phyloP scores from a whole-genome alignment of 2,113 vertebrate species.

The Nerophis ophidion region DNA sequence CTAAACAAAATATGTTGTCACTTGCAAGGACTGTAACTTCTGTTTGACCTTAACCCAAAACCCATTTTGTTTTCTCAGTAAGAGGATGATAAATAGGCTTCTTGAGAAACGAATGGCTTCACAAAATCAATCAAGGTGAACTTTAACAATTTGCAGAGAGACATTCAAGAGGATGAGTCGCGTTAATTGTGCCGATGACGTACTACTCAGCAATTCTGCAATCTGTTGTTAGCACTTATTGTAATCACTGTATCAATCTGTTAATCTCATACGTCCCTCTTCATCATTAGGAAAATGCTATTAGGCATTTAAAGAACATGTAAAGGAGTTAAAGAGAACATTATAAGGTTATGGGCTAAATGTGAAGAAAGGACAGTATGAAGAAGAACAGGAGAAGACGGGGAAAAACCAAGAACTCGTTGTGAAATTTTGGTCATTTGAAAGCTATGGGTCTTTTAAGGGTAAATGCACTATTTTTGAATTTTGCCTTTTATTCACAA shows the following conservation, averaged over 20 bases:
- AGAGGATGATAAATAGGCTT: slow-evolving; percentile 38
- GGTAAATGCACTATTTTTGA: too few relatives aligned
- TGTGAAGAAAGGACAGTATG: background rate
- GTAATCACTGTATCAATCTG: background rate
- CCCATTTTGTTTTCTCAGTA: background rate
- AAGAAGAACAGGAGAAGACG: too few relatives aligned
- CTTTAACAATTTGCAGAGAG: slow-evolving; percentile 30
- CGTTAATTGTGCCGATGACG: slow-evolving; percentile 27
- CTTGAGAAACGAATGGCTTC: slow-evolving; percentile 36
- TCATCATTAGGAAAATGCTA: background rate
- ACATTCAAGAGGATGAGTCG: slow-evolving; percentile 19
- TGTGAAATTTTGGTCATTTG: too few relatives aligned
- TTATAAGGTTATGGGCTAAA: background rate
- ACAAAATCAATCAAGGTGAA: slow-evolving; percentile 41
- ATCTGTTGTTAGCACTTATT: slow-evolving; percentile 16
- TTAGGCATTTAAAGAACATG: background rate
- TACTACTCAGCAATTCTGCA: slow-evolving; percentile 3
- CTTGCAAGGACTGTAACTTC: background rate
- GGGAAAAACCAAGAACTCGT: too few relatives aligned
- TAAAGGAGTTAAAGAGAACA: background rate
- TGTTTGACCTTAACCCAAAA: background rate
- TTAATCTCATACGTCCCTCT: slow-evolving; percentile 1
- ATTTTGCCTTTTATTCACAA: too few relatives aligned
- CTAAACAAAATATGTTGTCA: background rate
- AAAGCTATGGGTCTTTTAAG: too few relatives aligned